These are phyloP conservation scores for Ceuthmochares aereus DNA, from an alignment of 2,113 vertebrate genomes.

Conservation along the genomic window DNA sequence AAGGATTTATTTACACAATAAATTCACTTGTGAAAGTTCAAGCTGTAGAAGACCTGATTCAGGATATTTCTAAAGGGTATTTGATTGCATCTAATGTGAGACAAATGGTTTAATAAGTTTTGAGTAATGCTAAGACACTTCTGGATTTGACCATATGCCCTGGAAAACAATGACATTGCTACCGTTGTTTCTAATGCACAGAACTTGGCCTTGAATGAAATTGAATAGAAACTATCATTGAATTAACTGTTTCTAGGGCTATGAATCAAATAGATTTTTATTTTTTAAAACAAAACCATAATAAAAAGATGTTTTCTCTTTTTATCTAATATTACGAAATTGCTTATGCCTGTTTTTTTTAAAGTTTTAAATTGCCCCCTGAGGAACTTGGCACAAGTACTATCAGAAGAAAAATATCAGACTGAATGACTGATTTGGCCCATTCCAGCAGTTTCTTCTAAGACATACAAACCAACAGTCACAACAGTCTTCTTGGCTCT, in stretches of 20 bases:
- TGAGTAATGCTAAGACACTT: background rate
- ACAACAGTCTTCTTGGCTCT: background rate
- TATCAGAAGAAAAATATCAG: background rate
- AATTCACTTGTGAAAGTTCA: background rate
- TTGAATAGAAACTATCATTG: background rate
- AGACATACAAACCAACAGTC: background rate
- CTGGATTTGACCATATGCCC: background rate
- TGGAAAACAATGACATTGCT: background rate
- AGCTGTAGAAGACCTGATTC: background rate
- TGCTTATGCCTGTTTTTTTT: background rate
- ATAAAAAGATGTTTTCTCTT: background rate
- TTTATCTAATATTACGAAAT: background rate
- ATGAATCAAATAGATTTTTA: background rate
- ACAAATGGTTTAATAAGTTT: slow-evolving; percentile 48
- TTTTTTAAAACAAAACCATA: background rate
- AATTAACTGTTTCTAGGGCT: background rate
- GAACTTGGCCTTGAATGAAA: background rate
- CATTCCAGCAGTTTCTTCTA: background rate
- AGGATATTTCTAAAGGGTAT: background rate
- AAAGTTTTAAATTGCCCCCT: background rate
- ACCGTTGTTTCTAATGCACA: background rate
- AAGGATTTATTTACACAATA: slow-evolving; percentile 39
- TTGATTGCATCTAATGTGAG: background rate
- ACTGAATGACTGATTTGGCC: background rate
- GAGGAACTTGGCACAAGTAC: background rate